Evolutionary conservation across 23 tunicate species (phyloP), one percentile per base, ranked within the genome.

Genomic region (Aplidium turbinatum): DNA sequence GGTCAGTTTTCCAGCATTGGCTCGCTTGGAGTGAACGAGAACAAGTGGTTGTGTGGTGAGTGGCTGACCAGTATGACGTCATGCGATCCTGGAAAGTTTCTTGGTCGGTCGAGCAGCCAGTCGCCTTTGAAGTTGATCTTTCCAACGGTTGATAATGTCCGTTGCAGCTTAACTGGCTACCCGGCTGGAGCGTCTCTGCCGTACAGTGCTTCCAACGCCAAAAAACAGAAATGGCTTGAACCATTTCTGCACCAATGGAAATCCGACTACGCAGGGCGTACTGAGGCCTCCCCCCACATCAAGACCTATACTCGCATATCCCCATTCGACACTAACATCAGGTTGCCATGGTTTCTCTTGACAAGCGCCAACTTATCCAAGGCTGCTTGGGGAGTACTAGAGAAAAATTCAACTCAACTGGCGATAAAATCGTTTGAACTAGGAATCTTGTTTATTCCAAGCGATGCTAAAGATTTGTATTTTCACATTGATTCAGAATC

Each of bases 1-100:
- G 97, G 86, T 25, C 97, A 91, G 78, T 91, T 91, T 79, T 91
- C 97, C 28, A 91, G 97, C 47, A 84, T 91, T 60, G 97, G 97
- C 4, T 91, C 97, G 1, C 42, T 91, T 20, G 97, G 97, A 2
- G 21, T 50, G 20, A 47, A 63, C 60, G 71, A 74, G 57, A 73
- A 91, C 36, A 79, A 84, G 39, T 91, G 97, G 97, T 38, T 91
- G 47, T 91, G 97, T 57, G 47, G 68, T 31, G 97, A 91, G 63
- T 81, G 83, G 90, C 45, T 91, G 67, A 74, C 83, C 11, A 84
- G 87, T 34, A 22, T 91, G 51, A 36, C 91, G 9, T 40, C 96
- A n/a, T 75, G 70, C 33, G 32, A 65, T 22, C 32, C 30, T 16
- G 27, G 33, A n/a, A 81, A 46, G 20, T 19, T 29, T 13, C 32